phyloP scores from a whole-genome alignment of 2,797 vertebrate genomes.

The Eulemur rubriventer region DNA sequence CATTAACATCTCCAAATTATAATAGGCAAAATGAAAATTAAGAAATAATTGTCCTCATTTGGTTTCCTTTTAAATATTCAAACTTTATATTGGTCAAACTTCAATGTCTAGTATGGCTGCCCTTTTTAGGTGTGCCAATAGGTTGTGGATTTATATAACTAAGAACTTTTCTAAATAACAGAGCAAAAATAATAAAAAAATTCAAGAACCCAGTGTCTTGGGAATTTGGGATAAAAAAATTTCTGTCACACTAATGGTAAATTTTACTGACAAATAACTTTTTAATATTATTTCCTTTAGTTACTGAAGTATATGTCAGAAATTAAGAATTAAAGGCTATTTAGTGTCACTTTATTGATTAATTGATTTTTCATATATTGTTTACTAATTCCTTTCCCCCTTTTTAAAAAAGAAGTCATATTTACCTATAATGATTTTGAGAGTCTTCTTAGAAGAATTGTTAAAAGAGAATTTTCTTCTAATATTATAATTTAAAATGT shows the following conservation, averaged over 20 bases:
- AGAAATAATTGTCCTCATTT: constrained; percentile 30
- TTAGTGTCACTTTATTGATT: not conserved
- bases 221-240: not conserved
- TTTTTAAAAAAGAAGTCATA: not conserved
- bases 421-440: constrained; percentile 8
- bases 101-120: not conserved
- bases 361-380: not conserved
- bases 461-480: not conserved
- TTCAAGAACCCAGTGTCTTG: not conserved
- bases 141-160: not conserved
- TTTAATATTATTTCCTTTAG: not conserved
- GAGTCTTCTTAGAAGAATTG: not conserved
- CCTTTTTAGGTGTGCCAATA: not conserved
- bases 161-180: not conserved
- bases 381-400: not conserved
- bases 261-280: constrained; percentile 20
- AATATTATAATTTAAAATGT: not conserved
- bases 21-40: constrained; percentile 5
- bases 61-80: constrained; percentile 13
- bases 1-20: not conserved
- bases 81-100: not conserved
- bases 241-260: not conserved
- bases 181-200: not conserved
- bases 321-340: not conserved
- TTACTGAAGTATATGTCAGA: not conserved